Conservation (phyloP, 2,113 vertebrate genomes). For the Leptocoma aspasia region DNA sequence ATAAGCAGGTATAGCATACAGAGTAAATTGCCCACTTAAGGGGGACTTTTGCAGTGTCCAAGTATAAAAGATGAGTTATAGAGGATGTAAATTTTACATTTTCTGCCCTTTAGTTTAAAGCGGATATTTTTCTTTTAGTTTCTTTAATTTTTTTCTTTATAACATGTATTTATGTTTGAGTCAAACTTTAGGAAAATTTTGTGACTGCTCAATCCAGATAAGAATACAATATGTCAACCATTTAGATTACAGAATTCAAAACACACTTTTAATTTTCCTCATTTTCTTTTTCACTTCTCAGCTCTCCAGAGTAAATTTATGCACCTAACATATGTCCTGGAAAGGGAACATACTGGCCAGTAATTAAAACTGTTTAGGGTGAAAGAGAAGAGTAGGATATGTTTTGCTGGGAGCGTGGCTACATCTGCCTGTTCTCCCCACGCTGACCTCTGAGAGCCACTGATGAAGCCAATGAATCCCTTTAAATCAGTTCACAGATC, state of each 20-base stretch:
- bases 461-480: background rate
- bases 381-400: background rate
- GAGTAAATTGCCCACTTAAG: background rate
- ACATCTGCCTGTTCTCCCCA: background rate
- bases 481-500: constrained; percentile 29
- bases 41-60: background rate
- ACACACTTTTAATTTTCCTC: background rate
- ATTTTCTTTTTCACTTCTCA: background rate
- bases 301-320: background rate
- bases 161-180: background rate
- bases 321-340: background rate
- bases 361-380: background rate
- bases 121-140: background rate
- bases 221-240: background rate
- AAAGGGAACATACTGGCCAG: background rate
- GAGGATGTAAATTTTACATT: background rate
- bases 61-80: background rate
- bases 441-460: background rate
- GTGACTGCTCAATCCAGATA: background rate
- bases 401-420: background rate
- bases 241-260: background rate
- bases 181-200: background rate
- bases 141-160: background rate
- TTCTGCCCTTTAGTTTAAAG: background rate
- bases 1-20: background rate